Base-by-base conservation (phyloP, 2,797 vertebrate species). In the Pantherophis alleghaniensis region DNA sequence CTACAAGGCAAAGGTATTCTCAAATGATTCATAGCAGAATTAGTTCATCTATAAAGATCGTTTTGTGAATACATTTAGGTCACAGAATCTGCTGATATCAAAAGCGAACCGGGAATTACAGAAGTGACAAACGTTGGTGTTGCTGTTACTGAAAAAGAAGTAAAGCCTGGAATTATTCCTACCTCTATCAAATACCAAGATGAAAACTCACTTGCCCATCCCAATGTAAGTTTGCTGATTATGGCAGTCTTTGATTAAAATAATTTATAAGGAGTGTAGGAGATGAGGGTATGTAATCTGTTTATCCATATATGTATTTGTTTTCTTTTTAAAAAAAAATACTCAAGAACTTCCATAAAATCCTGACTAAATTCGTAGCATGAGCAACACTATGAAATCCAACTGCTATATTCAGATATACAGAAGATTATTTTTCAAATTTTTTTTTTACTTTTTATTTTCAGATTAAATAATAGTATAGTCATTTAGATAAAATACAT, bases 161-260 rank as follows among this genome's bases (percentile, higher is more conserved):
- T 96, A 24, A 98, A 98, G 4, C 53, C 98, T 55, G 87, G 96
- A 96, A 96, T 28, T 94, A 97, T 99, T 74, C 99, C 99, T 55
- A 98, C 98, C 28, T 96, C 98, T 83, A 99, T 99, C 96, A 98
- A 98, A 93, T 99, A 99, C 94, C 98, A 98, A 90, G 99, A 99
- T 91, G 98, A 96, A 32, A 98, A 99, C 95, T 98, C 98, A 1
- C 97, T 99, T 4, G 99, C 99, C 20, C 99, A 99, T 94, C 98
- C 98, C 24, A 99, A 97, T 7, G 99, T 99, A 98, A 99, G 99
- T 96, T 32, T 1, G 9, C 1, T 89, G 87, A 13, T 66, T 89
- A 32, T 53, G 2, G 59, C 0, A 9, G 1, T 56, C 63, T 69
- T 1, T 24, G 66, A 32, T 14, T 61, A 18, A 86, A n/a, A 13